Percentiles rank a stretch among this genome's conserved stretches.
Evolutionary conservation across 2,888 invertebrate genomes (phyloP).

Genomic region (Cacoxenus indagator): DNA sequence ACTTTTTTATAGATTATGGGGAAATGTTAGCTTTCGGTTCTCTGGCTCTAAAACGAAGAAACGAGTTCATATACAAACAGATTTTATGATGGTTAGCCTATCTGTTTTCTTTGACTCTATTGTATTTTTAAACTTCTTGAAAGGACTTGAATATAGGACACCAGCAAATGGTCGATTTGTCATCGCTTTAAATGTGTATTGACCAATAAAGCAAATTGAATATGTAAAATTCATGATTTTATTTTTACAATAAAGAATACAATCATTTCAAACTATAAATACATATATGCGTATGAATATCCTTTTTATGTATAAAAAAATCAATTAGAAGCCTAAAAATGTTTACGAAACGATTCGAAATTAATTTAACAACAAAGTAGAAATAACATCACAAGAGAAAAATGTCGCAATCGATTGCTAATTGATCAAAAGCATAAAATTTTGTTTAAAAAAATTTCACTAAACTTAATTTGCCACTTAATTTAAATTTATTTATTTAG

Average conservation of each 20-base stretch:
- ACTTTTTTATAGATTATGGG: too few relatives aligned
- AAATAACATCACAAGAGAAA: conserved; percentile 19
- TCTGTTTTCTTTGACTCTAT: too few relatives aligned
- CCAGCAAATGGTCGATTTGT: too few relatives aligned
- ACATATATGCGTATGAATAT: not conserved
- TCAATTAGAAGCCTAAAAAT: conserved; percentile 12
- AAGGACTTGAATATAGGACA: too few relatives aligned
- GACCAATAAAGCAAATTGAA: not conserved
- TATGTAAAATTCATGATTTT: not conserved
- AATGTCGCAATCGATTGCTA: conserved; percentile 17
- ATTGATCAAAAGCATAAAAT: conserved; percentile 7
- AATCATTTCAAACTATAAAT: not conserved
- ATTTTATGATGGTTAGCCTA: too few relatives aligned
- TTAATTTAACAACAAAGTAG: conserved; percentile 19
- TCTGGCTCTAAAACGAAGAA: too few relatives aligned
- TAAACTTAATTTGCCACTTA: conserved; percentile 15
- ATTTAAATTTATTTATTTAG: not conserved
- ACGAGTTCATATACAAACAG: too few relatives aligned
- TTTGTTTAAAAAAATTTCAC: conserved; percentile 19
- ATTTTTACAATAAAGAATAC: conserved; percentile 3
- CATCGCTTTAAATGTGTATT: too few relatives aligned
- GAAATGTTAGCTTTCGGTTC: too few relatives aligned
- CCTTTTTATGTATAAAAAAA: not conserved
- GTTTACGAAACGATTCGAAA: conserved; percentile 9
- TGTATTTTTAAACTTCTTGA: too few relatives aligned